Percentiles rank a stretch among this genome's conserved stretches.
These are phyloP conservation scores for Melieria omissa DNA, from an alignment of 2,888 invertebrate genomes.

Conservation along the genomic window DNA sequence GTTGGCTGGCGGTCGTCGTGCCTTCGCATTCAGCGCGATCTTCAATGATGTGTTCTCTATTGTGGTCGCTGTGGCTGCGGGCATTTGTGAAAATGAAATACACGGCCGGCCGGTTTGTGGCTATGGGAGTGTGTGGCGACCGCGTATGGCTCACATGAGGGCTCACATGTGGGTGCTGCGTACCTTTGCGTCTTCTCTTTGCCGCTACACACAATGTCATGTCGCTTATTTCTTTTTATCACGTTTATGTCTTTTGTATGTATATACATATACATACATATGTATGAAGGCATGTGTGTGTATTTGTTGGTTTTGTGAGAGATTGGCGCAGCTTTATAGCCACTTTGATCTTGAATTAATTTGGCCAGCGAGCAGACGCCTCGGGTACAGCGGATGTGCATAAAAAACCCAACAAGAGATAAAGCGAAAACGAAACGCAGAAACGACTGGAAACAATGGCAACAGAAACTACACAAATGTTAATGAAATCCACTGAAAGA, in stretches of 20 bases:
- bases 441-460: constrained; percentile 17
- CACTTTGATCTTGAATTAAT: constrained; percentile 43
- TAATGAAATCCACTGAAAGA: constrained; percentile 45
- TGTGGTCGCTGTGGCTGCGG: too few species aligned
- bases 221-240: not conserved
- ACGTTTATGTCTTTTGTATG: not conserved
- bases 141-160: too few species aligned
- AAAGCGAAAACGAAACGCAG: constrained; percentile 11
- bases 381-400: constrained; percentile 11
- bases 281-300: constrained; percentile 14
- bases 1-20: too few species aligned
- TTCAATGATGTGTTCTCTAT: too few species aligned
- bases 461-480: constrained; percentile 36
- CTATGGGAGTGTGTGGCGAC: too few species aligned
- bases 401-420: constrained; percentile 19
- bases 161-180: too few species aligned
- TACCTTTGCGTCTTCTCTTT: too few species aligned
- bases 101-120: too few species aligned
- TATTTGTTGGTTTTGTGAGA: not conserved
- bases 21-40: too few species aligned
- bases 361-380: constrained; percentile 6
- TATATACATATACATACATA: not conserved
- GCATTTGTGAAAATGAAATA: too few species aligned
- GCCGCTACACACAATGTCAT: too few species aligned
- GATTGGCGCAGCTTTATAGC: constrained; percentile 32